phyloP scores from a whole-genome alignment of 2,797 vertebrate genomes.

The Macropodus opercularis region DNA sequence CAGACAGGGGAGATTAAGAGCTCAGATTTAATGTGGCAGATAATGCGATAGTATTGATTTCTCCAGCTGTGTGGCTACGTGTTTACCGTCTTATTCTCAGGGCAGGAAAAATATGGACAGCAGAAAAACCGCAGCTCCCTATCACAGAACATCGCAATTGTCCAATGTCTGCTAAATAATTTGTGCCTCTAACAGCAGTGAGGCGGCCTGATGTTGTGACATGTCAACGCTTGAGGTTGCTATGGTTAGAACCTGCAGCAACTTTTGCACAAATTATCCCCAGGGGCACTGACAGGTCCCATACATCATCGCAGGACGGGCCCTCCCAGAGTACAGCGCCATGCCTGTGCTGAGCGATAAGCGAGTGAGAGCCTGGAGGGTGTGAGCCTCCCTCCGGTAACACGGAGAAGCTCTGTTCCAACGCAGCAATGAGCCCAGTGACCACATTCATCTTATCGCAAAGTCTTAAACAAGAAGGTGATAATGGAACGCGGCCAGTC shows the following conservation, averaged over 20 bases:
- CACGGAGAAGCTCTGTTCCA: slow-evolving; percentile 34
- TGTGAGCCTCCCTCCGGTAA: slow-evolving; percentile 28
- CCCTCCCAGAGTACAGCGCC: slow-evolving; percentile 47
- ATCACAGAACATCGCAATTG: slow-evolving; percentile 6
- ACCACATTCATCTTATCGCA: slow-evolving; percentile 31
- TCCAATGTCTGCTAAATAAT: slow-evolving; percentile 21
- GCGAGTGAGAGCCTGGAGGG: slow-evolving; percentile 35
- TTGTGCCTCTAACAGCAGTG: slow-evolving; percentile 25
- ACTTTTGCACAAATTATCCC: slow-evolving; percentile 59
- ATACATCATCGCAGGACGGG: slow-evolving; percentile 69
- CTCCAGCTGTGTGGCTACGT: slow-evolving; percentile 5
- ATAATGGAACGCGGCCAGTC: neutral
- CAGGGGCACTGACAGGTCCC: slow-evolving; percentile 63
- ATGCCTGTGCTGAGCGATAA: slow-evolving; percentile 69
- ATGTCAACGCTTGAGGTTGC: slow-evolving; percentile 64
- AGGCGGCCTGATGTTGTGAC: slow-evolving; percentile 65
- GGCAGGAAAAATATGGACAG: neutral
- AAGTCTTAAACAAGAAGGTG: slow-evolving; percentile 1
- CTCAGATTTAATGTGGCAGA: slow-evolving; percentile 29
- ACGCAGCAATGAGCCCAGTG: slow-evolving; percentile 20
- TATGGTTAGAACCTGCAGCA: slow-evolving; percentile 58
- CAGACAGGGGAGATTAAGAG: slow-evolving; percentile 16
- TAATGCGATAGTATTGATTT: slow-evolving; percentile 35
- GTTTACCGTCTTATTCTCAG: slow-evolving; percentile 24
- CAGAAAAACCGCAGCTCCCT: neutral